phyloP scores from a whole-genome alignment of 1,140 invertebrate genomes.

The Orchesella cincta region DNA sequence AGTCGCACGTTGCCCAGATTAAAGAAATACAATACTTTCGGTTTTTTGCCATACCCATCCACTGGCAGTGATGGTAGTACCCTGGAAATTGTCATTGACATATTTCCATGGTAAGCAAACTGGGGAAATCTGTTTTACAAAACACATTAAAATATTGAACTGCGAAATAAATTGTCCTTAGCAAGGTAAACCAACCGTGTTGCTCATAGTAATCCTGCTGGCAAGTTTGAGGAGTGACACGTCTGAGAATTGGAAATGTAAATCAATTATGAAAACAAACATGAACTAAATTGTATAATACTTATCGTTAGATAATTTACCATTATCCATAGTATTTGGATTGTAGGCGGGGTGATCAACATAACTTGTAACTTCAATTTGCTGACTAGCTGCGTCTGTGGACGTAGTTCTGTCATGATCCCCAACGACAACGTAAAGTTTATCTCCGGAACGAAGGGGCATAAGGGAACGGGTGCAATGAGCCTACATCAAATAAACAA shows the following conservation, averaged over 20 bases:
- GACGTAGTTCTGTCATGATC: slow-evolving; percentile 36
- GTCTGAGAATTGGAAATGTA: too few species aligned
- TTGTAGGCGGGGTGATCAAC: slow-evolving; percentile 43
- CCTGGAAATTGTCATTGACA: slow-evolving; percentile 22
- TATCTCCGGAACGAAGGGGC: neutral
- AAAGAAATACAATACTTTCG: too few species aligned
- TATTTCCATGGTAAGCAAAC: slow-evolving; percentile 44
- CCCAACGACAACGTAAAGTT: slow-evolving; percentile 41
- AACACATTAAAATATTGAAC: too few species aligned
- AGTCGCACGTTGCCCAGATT: too few species aligned
- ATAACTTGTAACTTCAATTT: slow-evolving; percentile 28
- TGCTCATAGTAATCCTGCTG: neutral
- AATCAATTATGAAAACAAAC: too few species aligned
- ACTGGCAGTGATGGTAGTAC: neutral
- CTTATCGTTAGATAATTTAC: slow-evolving; percentile 40
- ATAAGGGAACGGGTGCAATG: slow-evolving; percentile 10
- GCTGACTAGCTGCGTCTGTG: slow-evolving; percentile 11
- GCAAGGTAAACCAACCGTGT: neutral
- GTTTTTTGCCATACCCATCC: slow-evolving; percentile 6
- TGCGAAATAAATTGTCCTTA: too few species aligned
- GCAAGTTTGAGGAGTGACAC: neutral
- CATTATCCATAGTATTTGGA: slow-evolving; percentile 40
- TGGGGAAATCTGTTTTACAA: slow-evolving; percentile 36
- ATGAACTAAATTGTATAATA: too few species aligned
- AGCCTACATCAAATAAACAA: too few species aligned